Evolutionary conservation across 2,797 vertebrate species (phyloP), one percentile per base, ranked within the genome.

Genomic region (Sternarchorhynchus goeldii): DNA sequence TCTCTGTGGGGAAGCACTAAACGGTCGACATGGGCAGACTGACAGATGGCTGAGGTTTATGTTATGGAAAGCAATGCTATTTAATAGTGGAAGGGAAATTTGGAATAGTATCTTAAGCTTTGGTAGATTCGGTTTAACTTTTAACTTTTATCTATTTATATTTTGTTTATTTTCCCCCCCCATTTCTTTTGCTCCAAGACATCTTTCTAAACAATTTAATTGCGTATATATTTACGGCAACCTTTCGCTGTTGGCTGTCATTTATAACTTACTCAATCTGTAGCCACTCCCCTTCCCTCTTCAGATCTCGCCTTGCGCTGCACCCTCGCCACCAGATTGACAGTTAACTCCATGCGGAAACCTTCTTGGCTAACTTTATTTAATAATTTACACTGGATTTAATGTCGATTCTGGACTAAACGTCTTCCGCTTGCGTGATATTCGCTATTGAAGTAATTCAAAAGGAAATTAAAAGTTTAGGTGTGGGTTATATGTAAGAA

Each of bases 1-100:
- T 34, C 17, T 18, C 29, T 7, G 60, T 32, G 29, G 18, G 60
- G 60, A 17, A 36, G 41, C 41, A 8, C 8, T 20, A 36, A 36
- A 39, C 32, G 63, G 17, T 17, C 32, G 31, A 83, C 4, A 62
- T 79, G 59, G 83, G 81, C 83, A 88, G 78, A 87, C 80, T 89
- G 88, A 90, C 90, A 91, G 90, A 92, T 92, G 90, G 90, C 77
- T 84, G 86, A 82, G n/a, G 63, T 12, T 41, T 65, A 41, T 50
- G 45, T 50, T 39, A 65, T 39, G 34, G 6, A 34, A 65, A 65
- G 63, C 63, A 41, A 36, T 39, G 63, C 14, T 20, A 20, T 34
- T 65, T 39, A 65, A 39, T 65, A 10, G 63, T 65, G 18, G 63
- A 65, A 65, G 63, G 63, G 8, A 4, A 34, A 65, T 65, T 65